Base-by-base conservation (phyloP, 2,113 vertebrate genomes). In the Hippocampus comes region DNA sequence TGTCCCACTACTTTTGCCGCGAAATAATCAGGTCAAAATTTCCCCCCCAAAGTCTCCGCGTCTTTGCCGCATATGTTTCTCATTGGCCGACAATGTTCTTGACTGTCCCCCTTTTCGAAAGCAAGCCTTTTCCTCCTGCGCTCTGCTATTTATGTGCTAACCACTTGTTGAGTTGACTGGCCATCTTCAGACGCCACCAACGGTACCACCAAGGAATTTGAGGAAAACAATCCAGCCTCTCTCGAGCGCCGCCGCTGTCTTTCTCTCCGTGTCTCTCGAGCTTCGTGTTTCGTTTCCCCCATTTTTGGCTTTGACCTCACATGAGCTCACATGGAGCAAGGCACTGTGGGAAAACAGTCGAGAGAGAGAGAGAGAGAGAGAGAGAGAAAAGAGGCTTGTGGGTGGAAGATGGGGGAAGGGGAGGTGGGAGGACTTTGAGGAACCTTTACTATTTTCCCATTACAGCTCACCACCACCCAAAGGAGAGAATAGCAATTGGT, bases 281-380 rank as follows among this genome's bases (percentile, higher is more conserved):
- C 55, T 80, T 68, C 69, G 60, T 78, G 72, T 64, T 46, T 71
- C 70, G 17, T 67, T 41, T 56, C 23, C 18, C 67, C 25, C 70
- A 41, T 42, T 74, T 34, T 27, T 71, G 73, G 81, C 86, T 71
- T 67, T 69, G 73, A 82, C 86, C 87, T 76, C 60, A 56, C 68
- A 42, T 70, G 84, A 84, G 80, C 83, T 77, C 49, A 63, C 78
- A 80, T 71, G 72, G 60, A 80, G 81, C 79, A 11, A 79, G 72
- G 71, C 80, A 74, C 78, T 88, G 87, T 90, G 90, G 89, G 90
- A 90, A 89, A 85, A 83, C 74, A 38, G 4, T 9, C n/a, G 9
- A 53, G 21, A 48, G 42, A 10, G 1, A 20, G 46, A 38, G 12
- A 51, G 43, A 3, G 51, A 20, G 43, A 34, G 53, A 48, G 48